These are phyloP conservation scores for Craseonycteris thonglongyai DNA, from an alignment of 2,113 vertebrate species.

Conservation along the genomic window DNA sequence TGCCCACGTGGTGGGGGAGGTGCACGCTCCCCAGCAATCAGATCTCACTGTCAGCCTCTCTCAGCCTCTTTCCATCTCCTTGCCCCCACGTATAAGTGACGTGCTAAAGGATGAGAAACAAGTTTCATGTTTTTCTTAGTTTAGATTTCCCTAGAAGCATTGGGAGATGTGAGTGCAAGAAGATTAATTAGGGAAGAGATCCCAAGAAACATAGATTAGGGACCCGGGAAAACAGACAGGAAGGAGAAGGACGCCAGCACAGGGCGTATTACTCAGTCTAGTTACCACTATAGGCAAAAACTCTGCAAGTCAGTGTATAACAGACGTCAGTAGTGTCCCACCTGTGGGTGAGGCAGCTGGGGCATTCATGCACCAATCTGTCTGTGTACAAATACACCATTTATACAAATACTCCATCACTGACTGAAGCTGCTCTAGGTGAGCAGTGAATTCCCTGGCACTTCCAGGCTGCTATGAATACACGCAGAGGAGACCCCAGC, in stretches of 20 bases:
- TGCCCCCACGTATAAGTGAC: background rate
- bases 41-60: background rate
- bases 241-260: background rate
- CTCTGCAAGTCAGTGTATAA: background rate
- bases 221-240: background rate
- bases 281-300: background rate
- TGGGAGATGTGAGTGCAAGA: background rate
- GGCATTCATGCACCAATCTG: background rate
- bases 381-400: background rate
- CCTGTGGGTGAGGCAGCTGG: accelerated
- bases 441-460: background rate
- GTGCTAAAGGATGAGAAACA: background rate
- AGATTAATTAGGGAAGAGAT: background rate
- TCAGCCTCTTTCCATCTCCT: background rate
- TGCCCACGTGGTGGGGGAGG: background rate
- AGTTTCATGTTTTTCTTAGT: background rate
- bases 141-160: background rate
- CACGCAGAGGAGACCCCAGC: background rate
- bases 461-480: background rate
- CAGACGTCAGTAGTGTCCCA: background rate
- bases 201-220: background rate
- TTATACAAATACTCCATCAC: background rate
- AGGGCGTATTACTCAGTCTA: background rate
- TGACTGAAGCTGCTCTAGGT: background rate
- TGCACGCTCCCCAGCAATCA: background rate